Evolutionary conservation across 2,888 invertebrate genomes (phyloP).

Genomic region (Microchrysa polita): DNA sequence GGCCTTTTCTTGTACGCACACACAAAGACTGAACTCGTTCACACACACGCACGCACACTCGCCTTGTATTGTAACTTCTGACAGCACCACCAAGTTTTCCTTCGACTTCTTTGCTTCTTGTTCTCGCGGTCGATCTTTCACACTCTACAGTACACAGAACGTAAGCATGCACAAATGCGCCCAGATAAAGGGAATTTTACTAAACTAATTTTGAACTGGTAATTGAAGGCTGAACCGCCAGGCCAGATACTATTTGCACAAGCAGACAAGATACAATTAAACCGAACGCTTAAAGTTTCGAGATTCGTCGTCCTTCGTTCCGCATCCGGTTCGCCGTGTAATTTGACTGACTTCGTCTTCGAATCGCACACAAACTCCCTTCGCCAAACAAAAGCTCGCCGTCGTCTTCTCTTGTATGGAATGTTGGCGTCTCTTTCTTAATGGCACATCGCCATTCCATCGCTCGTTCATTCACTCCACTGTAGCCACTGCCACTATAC

Average conservation of each 20-base stretch:
- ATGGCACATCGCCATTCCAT: conserved; percentile 30
- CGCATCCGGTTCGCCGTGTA: not conserved
- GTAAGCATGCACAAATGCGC: too few relatives aligned
- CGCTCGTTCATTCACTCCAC: conserved; percentile 20
- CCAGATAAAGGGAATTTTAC: too few relatives aligned
- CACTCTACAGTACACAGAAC: too few relatives aligned
- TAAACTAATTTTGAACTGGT: too few relatives aligned
- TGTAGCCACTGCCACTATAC: not conserved
- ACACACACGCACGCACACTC: conserved; percentile 2
- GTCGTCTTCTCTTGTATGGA: not conserved
- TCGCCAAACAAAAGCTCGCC: conserved; percentile 47
- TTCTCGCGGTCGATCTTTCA: not conserved
- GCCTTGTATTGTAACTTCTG: not conserved
- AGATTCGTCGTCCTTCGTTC: not conserved
- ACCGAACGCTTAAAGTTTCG: not conserved
- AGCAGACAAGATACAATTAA: not conserved
- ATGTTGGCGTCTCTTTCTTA: conserved; percentile 4
- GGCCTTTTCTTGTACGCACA: conserved; percentile 24
- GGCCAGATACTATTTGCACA: not conserved
- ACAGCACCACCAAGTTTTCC: conserved; percentile 14
- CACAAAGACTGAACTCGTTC: not conserved
- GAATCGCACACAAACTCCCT: conserved; percentile 32
- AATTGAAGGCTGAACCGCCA: not conserved
- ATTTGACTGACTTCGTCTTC: not conserved
- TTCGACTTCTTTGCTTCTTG: not conserved